A percentile compares a stretch with the other conserved stretches of the same genome.
These are phyloP conservation scores for Physocephala rufipes DNA, from an alignment of 2,888 invertebrate genomes.

Conservation along the genomic window DNA sequence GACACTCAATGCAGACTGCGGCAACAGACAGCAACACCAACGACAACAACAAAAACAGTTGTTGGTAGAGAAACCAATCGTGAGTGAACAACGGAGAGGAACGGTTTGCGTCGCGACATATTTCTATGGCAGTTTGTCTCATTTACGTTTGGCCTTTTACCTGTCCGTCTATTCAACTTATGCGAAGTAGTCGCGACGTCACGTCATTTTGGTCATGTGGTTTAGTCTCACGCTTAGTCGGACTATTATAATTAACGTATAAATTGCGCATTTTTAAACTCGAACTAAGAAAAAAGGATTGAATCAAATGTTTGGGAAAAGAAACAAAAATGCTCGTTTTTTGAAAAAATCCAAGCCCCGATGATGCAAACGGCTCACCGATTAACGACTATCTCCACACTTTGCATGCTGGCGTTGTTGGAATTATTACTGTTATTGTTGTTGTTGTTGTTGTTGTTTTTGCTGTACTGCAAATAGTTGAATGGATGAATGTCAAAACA, in stretches of 20 bases:
- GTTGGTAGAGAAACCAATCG: background rate
- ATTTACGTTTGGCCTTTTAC: background rate
- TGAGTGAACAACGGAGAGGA: background rate
- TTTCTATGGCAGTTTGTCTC: background rate
- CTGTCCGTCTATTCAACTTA: background rate
- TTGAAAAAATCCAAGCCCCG: no score
- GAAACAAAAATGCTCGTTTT: background rate
- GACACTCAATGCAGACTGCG: conserved; percentile 27
- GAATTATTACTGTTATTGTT: background rate
- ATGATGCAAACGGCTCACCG: no score
- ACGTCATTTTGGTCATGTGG: background rate
- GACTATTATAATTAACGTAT: background rate
- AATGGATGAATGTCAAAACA: conserved; percentile 12
- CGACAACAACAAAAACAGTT: background rate
- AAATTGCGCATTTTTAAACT: background rate
- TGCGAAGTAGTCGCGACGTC: no score
- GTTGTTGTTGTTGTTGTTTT: background rate
- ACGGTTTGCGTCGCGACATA: background rate
- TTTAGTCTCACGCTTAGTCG: background rate
- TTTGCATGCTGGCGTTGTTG: background rate
- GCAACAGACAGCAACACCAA: background rate
- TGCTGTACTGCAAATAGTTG: background rate
- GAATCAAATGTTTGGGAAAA: background rate
- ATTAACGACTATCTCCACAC: background rate
- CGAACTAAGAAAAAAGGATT: background rate